Conservation (phyloP, 2,797 vertebrate genomes). For the Alauda arvensis region DNA sequence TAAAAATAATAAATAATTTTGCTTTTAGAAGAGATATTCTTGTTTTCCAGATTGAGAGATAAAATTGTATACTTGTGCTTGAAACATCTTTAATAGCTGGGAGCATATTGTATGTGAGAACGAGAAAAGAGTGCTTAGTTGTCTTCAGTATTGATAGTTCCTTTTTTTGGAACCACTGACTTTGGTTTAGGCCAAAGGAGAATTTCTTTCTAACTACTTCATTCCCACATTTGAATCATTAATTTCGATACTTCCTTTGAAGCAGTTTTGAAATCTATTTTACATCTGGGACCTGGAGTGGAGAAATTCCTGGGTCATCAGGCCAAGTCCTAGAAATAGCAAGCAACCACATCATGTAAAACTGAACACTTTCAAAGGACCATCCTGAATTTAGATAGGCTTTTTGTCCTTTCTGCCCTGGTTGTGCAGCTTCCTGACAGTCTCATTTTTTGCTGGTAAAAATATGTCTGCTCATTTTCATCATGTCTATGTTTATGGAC, state of each 20-base stretch:
- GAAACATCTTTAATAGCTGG: neutral
- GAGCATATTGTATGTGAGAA: neutral
- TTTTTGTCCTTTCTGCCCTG: neutral
- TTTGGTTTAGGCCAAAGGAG: neutral
- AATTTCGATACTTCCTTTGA: neutral
- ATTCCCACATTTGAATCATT: neutral
- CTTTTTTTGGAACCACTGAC: neutral
- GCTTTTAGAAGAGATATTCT: neutral
- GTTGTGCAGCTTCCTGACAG: neutral
- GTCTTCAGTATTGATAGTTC: neutral
- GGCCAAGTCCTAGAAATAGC: neutral
- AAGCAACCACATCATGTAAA: neutral
- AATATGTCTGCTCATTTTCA: neutral
- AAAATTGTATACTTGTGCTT: neutral
- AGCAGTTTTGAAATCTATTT: neutral
- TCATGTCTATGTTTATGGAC: neutral
- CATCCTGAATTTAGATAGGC: neutral
- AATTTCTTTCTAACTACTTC: neutral
- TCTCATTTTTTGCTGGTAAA: neutral
- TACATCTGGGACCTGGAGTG: neutral
- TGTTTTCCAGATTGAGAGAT: neutral
- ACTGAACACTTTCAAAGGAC: neutral
- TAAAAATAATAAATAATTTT: neutral
- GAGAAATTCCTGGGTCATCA: neutral
- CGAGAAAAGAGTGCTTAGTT: neutral